Percentiles rank a stretch among this genome's conserved stretches.
Evolutionary conservation across 2,888 invertebrate species (phyloP).

Genomic region (Dendrolimus pini): DNA sequence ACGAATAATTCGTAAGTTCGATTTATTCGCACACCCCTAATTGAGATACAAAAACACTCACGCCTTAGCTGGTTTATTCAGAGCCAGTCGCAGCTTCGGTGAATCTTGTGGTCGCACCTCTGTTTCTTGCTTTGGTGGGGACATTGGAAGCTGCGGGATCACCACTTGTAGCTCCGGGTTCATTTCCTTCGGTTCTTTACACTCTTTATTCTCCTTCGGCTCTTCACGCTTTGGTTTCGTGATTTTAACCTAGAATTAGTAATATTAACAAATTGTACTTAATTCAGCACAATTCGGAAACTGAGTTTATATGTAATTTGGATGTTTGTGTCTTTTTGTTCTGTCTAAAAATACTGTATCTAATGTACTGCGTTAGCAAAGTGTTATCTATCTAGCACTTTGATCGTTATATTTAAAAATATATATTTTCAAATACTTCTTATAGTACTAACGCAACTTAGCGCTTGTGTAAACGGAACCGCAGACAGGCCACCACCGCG

Average conservation of each 20-base stretch:
- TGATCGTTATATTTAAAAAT: too few species aligned
- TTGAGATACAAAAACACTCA: too few species aligned
- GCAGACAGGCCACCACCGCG: too few species aligned
- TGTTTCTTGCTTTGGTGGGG: constrained; percentile 19
- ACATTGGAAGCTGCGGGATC: constrained; percentile 8
- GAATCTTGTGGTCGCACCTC: constrained; percentile 39
- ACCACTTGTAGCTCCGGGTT: constrained; percentile 17
- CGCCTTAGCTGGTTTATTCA: constrained; percentile 26
- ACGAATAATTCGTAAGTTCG: too few species aligned
- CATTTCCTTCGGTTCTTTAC: constrained; percentile 8
- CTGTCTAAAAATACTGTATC: too few species aligned
- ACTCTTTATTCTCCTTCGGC: constrained; percentile 20
- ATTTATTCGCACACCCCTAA: too few species aligned
- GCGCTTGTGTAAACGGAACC: too few species aligned
- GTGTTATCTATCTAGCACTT: too few species aligned
- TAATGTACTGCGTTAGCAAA: too few species aligned
- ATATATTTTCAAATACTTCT: too few species aligned
- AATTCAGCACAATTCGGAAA: constrained; percentile 14
- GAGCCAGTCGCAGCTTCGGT: constrained; percentile 52
- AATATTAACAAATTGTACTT: constrained; percentile 50
- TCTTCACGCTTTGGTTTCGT: constrained; percentile 43
- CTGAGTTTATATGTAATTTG: constrained; percentile 6
- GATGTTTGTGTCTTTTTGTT: too few species aligned
- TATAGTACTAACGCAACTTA: too few species aligned
- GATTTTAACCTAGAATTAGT: constrained; percentile 19